Evolutionary conservation across 2,113 vertebrate genomes (phyloP).

Genomic region (Rhineura floridana): DNA sequence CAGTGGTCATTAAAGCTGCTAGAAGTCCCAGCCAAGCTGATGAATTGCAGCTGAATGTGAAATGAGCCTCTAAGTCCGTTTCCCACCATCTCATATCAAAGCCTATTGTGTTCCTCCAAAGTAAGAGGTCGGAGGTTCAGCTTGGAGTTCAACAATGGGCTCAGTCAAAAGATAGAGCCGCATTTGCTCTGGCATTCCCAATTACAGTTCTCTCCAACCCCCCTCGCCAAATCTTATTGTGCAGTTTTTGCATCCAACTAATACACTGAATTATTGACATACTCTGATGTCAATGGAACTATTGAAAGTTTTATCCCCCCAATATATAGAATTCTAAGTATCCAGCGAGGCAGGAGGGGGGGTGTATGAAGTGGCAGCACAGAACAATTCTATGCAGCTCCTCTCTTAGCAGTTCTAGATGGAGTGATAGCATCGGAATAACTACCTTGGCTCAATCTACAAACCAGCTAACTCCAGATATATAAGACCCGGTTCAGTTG

Average conservation of each 20-base stretch:
- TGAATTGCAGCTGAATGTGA: slow-evolving; percentile 87
- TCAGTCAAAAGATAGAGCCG: slow-evolving; percentile 79
- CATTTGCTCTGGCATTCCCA: slow-evolving; percentile 76
- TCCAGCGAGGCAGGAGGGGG: slow-evolving; percentile 55
- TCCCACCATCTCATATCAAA: slow-evolving; percentile 95
- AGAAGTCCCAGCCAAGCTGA: slow-evolving; percentile 83
- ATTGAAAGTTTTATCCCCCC: slow-evolving; percentile 74
- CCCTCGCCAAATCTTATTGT: slow-evolving; percentile 81
- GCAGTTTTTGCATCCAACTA: slow-evolving; percentile 81
- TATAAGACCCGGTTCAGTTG: slow-evolving; percentile 37
- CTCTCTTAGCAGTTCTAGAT: slow-evolving; percentile 30
- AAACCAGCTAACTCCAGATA: slow-evolving; percentile 63
- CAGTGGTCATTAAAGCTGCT: slow-evolving; percentile 85
- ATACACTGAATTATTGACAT: slow-evolving; percentile 82
- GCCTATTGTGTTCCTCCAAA: slow-evolving; percentile 91
- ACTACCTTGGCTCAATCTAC: slow-evolving; percentile 65
- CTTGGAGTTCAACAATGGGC: slow-evolving; percentile 85
- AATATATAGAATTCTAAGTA: slow-evolving; percentile 81
- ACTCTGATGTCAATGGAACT: slow-evolving; percentile 78
- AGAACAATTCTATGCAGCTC: slow-evolving; percentile 62
- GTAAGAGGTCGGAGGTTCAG: slow-evolving; percentile 88
- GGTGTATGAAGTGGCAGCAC: slow-evolving; percentile 60
- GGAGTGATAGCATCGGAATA: slow-evolving; percentile 45
- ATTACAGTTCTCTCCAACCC: slow-evolving; percentile 73
- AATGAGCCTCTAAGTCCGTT: slow-evolving; percentile 83